Percentiles rank a stretch among this genome's conserved stretches.
These are phyloP conservation scores for Caenorhabditis angaria DNA, from an alignment of 2,888 invertebrate genomes.

Conservation along the genomic window DNA sequence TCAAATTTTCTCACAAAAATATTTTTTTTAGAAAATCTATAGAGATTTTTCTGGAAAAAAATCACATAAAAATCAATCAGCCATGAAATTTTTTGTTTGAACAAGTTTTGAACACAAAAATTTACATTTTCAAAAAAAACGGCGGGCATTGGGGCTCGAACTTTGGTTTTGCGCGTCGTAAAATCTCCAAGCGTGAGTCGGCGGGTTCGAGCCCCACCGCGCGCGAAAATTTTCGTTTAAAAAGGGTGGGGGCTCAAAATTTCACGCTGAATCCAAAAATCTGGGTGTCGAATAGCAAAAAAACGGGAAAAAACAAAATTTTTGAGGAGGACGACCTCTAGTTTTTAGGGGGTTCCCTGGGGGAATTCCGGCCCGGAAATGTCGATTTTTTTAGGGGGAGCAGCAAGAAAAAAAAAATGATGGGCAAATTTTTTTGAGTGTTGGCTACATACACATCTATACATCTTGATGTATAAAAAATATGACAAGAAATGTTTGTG, in stretches of 20 bases:
- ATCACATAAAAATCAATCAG: neutral
- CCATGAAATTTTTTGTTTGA: neutral
- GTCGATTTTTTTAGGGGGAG: neutral
- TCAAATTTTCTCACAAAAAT: no score
- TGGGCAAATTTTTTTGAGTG: neutral
- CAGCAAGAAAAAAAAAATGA: neutral
- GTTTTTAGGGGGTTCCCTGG: neutral
- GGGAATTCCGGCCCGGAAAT: neutral
- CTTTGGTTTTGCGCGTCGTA: no score
- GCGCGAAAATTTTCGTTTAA: no score
- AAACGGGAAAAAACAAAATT: neutral
- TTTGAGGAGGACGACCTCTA: neutral
- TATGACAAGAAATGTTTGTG: neutral
- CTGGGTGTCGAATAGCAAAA: neutral
- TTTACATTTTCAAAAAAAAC: neutral
- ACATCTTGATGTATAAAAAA: neutral
- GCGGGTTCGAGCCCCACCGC: no score
- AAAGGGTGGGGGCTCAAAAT: no score
- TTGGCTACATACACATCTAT: neutral
- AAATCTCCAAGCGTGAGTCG: no score
- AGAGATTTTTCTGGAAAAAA: no score
- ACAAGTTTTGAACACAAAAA: neutral
- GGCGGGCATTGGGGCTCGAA: no score
- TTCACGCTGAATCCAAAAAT: no score
- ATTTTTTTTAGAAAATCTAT: no score